Conservation (phyloP, 2,888 invertebrate species). For the Luperina nickerlii region DNA sequence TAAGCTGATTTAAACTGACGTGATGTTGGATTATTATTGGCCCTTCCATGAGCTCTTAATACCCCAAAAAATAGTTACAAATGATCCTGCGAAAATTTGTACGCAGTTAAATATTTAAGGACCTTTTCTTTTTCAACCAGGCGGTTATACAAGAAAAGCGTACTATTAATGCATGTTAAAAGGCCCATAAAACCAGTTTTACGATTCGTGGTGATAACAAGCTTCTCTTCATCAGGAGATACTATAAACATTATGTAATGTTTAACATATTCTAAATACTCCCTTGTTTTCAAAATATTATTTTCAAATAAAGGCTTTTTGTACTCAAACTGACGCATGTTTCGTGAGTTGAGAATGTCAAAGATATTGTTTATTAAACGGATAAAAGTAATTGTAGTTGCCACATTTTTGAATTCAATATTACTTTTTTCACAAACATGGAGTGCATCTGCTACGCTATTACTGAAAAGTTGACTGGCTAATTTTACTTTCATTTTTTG, state of each 20-base stretch:
- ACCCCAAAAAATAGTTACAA: conserved; percentile 33
- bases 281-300: conserved; percentile 15
- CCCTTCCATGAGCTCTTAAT: conserved; percentile 29
- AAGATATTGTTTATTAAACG: conserved; percentile 14
- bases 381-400: conserved; percentile 12
- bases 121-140: conserved; percentile 26
- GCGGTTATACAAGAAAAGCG: conserved; percentile 4
- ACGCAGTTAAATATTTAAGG: conserved; percentile 7
- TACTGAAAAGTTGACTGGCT: conserved; percentile 11
- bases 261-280: conserved; percentile 2
- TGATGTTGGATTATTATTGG: conserved; percentile 50
- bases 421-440: not conserved
- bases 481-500: conserved; percentile 9
- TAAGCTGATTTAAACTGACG: conserved; percentile 44
- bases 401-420: not conserved
- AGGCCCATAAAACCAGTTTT: conserved; percentile 28
- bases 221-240: not conserved
- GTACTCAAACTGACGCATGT: conserved; percentile 12
- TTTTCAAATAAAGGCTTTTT: conserved; percentile 32
- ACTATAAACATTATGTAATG: conserved; percentile 3
- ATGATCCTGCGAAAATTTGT: conserved; percentile 38
- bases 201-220: too few relatives aligned
- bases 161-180: conserved; percentile 18
- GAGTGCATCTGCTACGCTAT: conserved; percentile 20
- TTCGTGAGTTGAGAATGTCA: conserved; percentile 12